These are phyloP conservation scores for Thripadectes ignobilis DNA, from an alignment of 2,797 vertebrate species.

Conservation along the genomic window DNA sequence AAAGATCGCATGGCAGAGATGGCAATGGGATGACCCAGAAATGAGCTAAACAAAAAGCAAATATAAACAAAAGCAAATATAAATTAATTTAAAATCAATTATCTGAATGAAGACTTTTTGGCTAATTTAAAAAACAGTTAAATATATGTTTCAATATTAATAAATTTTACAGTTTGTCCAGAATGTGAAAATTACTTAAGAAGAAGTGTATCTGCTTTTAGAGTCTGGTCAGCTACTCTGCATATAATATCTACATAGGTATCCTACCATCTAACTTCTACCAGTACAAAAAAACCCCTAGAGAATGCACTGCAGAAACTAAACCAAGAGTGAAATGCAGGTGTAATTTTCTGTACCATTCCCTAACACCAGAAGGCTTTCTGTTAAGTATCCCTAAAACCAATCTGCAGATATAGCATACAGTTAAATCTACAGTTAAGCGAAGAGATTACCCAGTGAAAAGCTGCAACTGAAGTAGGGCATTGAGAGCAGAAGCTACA, in stretches of 20 bases:
- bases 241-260: not conserved
- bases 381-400: not conserved
- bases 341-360: not conserved
- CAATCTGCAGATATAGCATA: not conserved
- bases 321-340: not conserved
- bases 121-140: not conserved
- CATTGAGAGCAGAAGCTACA: not conserved
- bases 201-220: fast-evolving
- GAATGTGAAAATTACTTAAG: not conserved
- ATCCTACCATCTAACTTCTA: not conserved
- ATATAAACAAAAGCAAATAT: not conserved
- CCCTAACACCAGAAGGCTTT: not conserved
- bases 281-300: not conserved
- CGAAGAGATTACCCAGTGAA: not conserved
- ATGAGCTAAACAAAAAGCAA: not conserved
- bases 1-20: not conserved
- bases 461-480: not conserved
- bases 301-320: not conserved
- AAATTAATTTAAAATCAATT: not conserved
- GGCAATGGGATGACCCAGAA: not conserved
- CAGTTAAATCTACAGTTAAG: not conserved
- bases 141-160: not conserved
- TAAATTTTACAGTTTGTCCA: not conserved
- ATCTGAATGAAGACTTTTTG: not conserved
- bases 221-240: not conserved